Conservation (phyloP, 2,888 invertebrate species). For the Folsomia candida region DNA sequence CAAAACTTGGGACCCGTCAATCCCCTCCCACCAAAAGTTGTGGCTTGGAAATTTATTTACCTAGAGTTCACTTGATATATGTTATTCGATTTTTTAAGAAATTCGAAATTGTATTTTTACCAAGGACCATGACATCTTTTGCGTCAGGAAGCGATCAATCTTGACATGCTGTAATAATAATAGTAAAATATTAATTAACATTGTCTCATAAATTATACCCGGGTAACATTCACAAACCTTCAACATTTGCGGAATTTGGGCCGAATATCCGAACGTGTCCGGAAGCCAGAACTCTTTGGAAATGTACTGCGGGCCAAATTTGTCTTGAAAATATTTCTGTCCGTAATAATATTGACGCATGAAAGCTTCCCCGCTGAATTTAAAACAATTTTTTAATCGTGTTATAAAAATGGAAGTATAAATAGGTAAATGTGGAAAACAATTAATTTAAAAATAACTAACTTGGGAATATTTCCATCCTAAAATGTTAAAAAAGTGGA, state of each 20-base stretch:
- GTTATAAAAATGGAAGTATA: no score
- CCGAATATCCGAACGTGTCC: slow-evolving; percentile 59
- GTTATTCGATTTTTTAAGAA: no score
- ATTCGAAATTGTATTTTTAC: no score
- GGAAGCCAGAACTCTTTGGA: slow-evolving; percentile 59
- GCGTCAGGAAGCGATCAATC: slow-evolving; percentile 57
- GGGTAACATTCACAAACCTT: no score
- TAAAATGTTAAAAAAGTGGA: no score
- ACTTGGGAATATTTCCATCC: slow-evolving; percentile 54
- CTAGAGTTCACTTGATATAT: no score
- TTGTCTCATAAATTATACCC: no score
- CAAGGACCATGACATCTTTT: slow-evolving; percentile 59
- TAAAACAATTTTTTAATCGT: no score
- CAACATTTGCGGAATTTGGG: slow-evolving; percentile 59
- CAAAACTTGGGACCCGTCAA: slow-evolving; percentile 53
- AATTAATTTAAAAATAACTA: no score
- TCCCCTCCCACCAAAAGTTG: slow-evolving; percentile 57
- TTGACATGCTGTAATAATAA: slow-evolving; percentile 52
- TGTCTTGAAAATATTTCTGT: slow-evolving; percentile 56
- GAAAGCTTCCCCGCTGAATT: slow-evolving; percentile 58
- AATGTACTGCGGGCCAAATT: slow-evolving; percentile 54
- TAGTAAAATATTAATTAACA: not conserved
- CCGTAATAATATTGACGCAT: slow-evolving; percentile 59
- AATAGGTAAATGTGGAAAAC: no score
- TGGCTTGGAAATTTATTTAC: slow-evolving; percentile 59